Evolutionary conservation across 23 tunicate genomes (phyloP), one percentile per base, ranked within the genome.

Genomic region (Ciona savignyi): DNA sequence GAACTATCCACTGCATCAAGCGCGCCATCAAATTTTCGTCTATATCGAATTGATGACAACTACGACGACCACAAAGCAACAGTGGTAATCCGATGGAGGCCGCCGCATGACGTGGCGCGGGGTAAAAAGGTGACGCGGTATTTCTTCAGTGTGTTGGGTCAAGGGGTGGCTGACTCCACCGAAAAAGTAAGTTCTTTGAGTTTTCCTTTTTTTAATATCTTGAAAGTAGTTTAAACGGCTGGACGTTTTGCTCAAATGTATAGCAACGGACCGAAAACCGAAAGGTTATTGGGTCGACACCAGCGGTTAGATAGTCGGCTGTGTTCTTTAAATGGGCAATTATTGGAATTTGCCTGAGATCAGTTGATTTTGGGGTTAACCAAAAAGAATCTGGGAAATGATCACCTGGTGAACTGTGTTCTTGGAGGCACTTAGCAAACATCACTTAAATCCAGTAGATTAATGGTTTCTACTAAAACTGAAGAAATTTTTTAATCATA

Each of bases 31-130:
- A 60, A 68, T 35, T 65, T 83, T 4, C 25, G 32, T 21, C 35
- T 67, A 1, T 27, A 23, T 51, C 4, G 21, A 4, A 26, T 72
- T 0, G 4, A 4, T 24, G 35, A 30, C 1, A 66, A 85, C 60
- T 78, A 32, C 25, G 74, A 32, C 19, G 71, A 48, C 30, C 70
- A 78, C 24, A 30, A 42, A 15, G 75, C 68, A 0, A 51, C 49
- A 56, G 74, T 79, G 23, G 35, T 32, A 26, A 34, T 77, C 1
- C 51, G 83, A 27, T 85, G 83, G 83, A 29, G 27, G 34, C 32
- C 78, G 24, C 90, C 90, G 4, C 81, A 85, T 28, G 90, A 85
- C 61, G 35, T 80, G 21, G 70, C 62, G 1, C 30, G 33, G 25
- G 77, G 73, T 25, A 27, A 27, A 72, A 51, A 19, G 28, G 33